Conservation (phyloP, 2,797 vertebrate genomes). For the Margarornis squamiger region DNA sequence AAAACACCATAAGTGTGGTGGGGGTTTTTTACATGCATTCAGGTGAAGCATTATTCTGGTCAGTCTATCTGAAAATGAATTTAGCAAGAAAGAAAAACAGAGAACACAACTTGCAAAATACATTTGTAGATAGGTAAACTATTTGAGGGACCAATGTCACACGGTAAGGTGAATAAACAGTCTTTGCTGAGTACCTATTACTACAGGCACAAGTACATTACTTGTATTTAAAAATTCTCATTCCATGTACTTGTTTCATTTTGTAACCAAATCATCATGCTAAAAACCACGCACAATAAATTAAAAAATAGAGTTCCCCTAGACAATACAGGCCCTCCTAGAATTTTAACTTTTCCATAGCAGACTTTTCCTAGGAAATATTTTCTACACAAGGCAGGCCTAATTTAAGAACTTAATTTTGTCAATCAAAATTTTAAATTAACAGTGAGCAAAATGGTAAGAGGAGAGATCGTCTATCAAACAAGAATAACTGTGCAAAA, state of each 20-base stretch:
- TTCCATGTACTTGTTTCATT: not conserved
- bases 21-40: not conserved
- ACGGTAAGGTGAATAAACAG: not conserved
- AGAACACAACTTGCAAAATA: not conserved
- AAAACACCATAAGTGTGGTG: not conserved
- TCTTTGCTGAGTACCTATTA: not conserved
- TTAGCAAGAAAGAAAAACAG: not conserved
- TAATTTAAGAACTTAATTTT: not conserved
- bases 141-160: not conserved
- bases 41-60: not conserved
- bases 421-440: not conserved
- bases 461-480: not conserved
- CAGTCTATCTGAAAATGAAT: not conserved
- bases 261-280: not conserved
- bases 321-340: not conserved
- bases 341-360: not conserved
- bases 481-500: not conserved
- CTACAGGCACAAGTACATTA: not conserved
- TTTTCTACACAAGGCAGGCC: not conserved
- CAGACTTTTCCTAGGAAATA: not conserved
- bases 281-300: not conserved
- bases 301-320: not conserved
- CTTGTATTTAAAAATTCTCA: not conserved
- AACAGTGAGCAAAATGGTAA: not conserved
- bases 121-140: not conserved